Percentiles rank a stretch among this genome's conserved stretches.
Evolutionary conservation across 2,113 vertebrate species (phyloP).

Genomic region (Eleginops maclovinus): DNA sequence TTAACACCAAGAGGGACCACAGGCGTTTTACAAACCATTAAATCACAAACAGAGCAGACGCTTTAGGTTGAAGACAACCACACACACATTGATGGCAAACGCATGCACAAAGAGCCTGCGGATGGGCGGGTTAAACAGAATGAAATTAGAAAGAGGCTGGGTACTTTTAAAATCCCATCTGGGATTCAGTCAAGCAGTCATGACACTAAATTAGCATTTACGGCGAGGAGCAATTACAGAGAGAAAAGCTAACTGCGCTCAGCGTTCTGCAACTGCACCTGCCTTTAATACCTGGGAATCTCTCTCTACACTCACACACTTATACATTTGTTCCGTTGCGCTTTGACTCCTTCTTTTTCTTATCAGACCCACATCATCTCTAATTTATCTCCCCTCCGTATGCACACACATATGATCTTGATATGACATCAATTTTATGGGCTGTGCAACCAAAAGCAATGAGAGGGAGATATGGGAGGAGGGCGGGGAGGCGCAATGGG

Average conservation of each 20-base stretch:
- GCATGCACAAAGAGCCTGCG: conserved; percentile 46
- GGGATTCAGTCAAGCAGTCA: conserved; percentile 76
- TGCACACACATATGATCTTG: conserved; percentile 36
- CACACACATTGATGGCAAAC: neutral
- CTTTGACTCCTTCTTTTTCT: conserved; percentile 39
- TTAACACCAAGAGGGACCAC: conserved; percentile 16
- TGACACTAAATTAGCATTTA: conserved; percentile 82
- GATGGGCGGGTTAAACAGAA: conserved; percentile 71
- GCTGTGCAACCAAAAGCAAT: conserved; percentile 24
- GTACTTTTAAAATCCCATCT: conserved; percentile 79
- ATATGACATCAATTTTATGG: conserved; percentile 62
- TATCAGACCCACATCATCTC: conserved; percentile 35
- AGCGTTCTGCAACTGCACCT: conserved; percentile 75
- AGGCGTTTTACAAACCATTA: conserved; percentile 55
- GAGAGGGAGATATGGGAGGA: conserved; percentile 22
- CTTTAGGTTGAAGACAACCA: conserved; percentile 39
- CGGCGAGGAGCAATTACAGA: conserved; percentile 73
- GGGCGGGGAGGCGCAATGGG: conserved; percentile 5
- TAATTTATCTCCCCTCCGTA: conserved; percentile 36
- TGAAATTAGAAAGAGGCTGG: conserved; percentile 75
- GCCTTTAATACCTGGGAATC: conserved; percentile 68
- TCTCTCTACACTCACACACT: conserved; percentile 36
- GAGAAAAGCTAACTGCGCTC: conserved; percentile 74
- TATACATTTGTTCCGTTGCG: conserved; percentile 1
- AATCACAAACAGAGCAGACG: conserved; percentile 58